phyloP scores from a whole-genome alignment of 2,888 invertebrate genomes.

The Tiliacea citrago region DNA sequence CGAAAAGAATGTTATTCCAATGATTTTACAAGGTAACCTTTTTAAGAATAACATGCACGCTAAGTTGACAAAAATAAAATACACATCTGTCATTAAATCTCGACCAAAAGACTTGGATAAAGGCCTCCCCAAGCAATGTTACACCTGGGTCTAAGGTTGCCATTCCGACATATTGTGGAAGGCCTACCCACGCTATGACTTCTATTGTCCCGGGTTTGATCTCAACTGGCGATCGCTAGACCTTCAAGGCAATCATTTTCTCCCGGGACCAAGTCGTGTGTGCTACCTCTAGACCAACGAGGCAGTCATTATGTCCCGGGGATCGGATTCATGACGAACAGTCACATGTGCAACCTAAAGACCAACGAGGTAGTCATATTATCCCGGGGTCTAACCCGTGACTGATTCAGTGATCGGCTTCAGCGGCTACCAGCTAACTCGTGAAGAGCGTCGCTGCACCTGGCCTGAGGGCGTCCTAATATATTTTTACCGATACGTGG shows the following conservation, averaged over 20 bases:
- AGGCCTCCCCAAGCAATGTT: neutral
- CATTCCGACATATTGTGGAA: neutral
- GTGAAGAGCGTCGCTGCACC: neutral
- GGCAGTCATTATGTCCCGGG: neutral
- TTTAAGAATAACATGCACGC: neutral
- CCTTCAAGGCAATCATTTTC: neutral
- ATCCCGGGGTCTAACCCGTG: neutral
- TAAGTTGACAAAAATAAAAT: neutral
- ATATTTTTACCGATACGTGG: neutral
- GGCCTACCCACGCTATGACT: neutral
- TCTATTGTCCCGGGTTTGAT: neutral
- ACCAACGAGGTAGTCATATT: neutral
- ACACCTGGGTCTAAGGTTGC: neutral
- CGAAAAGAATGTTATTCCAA: slow-evolving; percentile 24
- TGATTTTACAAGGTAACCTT: slow-evolving; percentile 33
- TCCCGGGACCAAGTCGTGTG: neutral
- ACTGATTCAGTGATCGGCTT: neutral
- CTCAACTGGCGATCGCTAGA: neutral
- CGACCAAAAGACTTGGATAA: neutral
- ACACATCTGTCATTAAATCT: neutral
- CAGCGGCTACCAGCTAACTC: neutral
- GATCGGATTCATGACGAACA: neutral
- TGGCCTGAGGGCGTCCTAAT: neutral
- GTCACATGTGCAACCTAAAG: neutral
- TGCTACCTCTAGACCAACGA: neutral